Evolutionary conservation across 1,140 invertebrate genomes (phyloP).

Genomic region (Procambarus virginalis): DNA sequence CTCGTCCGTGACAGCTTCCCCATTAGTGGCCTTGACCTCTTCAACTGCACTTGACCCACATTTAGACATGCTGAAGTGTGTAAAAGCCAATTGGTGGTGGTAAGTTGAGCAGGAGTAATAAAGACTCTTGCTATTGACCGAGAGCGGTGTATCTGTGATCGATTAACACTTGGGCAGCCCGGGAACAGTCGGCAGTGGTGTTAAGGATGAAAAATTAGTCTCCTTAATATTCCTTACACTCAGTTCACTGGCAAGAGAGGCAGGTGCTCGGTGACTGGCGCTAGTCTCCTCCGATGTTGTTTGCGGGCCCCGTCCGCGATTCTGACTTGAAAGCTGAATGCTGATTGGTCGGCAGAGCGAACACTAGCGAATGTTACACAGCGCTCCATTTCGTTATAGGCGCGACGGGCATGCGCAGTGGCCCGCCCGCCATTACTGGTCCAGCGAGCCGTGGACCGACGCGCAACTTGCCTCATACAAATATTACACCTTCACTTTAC

Average conservation of each 20-base stretch:
- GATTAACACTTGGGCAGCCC: conserved; percentile 23
- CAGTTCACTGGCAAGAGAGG: conserved; percentile 35
- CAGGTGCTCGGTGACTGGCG: conserved; percentile 55
- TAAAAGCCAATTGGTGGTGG: not conserved
- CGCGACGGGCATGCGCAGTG: conserved; percentile 66
- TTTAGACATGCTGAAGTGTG: conserved; percentile 26
- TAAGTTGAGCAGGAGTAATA: not conserved
- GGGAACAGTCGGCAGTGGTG: not conserved
- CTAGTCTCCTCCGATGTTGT: conserved; percentile 40
- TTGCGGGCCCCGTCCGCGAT: conserved; percentile 60
- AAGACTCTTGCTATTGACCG: conserved; percentile 1
- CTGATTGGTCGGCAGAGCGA: conserved; percentile 65
- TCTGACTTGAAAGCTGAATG: conserved; percentile 62
- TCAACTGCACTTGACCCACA: conserved; percentile 24
- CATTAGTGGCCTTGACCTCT: conserved; percentile 49
- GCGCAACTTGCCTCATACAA: not conserved
- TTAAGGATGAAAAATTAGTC: conserved; percentile 21
- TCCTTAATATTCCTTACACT: conserved; percentile 21
- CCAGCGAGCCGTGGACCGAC: conserved; percentile 10
- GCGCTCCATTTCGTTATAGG: conserved; percentile 69
- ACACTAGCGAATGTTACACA: conserved; percentile 67
- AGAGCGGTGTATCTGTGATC: conserved; percentile 16
- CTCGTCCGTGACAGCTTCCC: conserved; percentile 5
- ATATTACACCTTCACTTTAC: not conserved
- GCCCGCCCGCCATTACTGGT: conserved; percentile 48